phyloP scores from a whole-genome alignment of 2,797 vertebrate species.

The Coccyzus lansbergi region DNA sequence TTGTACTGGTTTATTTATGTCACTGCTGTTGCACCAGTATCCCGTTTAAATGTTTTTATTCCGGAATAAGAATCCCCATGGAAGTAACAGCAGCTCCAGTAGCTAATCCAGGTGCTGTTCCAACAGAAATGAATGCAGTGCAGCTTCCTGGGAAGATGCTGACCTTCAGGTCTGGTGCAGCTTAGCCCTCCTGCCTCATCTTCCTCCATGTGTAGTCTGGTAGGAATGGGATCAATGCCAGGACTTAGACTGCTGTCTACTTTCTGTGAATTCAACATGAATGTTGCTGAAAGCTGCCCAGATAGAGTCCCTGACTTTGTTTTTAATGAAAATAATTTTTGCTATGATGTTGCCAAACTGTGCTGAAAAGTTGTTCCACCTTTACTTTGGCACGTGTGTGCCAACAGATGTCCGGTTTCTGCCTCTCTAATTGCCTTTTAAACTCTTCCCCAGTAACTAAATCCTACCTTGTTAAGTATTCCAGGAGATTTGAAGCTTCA shows the following conservation, averaged over 20 bases:
- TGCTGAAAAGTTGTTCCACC: not conserved
- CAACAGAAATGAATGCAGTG: not conserved
- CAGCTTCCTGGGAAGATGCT: not conserved
- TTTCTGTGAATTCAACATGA: not conserved
- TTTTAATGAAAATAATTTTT: constrained; percentile 3
- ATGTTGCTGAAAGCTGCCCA: not conserved
- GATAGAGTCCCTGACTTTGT: not conserved
- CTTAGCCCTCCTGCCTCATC: not conserved
- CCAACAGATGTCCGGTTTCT: constrained; percentile 36
- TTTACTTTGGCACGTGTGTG: constrained; percentile 9
- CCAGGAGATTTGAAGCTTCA: not conserved
- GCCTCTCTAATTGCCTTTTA: constrained; percentile 27
- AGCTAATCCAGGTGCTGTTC: not conserved
- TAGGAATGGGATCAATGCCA: fast-evolving
- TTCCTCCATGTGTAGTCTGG: fast-evolving
- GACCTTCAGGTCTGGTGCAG: not conserved
- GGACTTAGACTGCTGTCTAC: not conserved
- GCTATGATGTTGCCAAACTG: not conserved
- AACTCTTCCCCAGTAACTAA: not conserved
- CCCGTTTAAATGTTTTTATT: constrained; percentile 13
- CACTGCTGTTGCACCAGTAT: not conserved
- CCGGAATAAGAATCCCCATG: not conserved
- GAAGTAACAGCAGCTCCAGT: not conserved
- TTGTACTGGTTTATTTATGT: constrained; percentile 20
- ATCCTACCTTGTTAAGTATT: constrained; percentile 4